Base-by-base conservation (phyloP, 2,888 invertebrate genomes). In the Frankliniella fusca region DNA sequence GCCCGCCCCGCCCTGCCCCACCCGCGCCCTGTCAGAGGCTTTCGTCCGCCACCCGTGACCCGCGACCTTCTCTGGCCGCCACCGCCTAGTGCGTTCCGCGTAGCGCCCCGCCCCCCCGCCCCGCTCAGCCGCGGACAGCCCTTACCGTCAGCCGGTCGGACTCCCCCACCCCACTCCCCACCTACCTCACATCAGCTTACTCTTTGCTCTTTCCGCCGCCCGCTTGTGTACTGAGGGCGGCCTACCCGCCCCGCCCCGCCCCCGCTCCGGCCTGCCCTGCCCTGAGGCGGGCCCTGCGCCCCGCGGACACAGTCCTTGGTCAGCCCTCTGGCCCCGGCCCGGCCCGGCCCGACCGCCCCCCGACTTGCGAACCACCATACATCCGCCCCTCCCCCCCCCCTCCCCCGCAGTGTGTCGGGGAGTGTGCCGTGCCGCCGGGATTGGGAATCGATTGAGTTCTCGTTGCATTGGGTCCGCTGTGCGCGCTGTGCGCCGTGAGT, bases 181-280 rank as follows among this genome's bases (percentile, higher is more conserved):
- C 38, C 38, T 38, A 38, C 38, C 38, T 38, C 38, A 38, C 38
- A 38, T 38, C 38, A 38, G 38, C 38, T 38, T 38, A 38, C 38
- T 70, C 65, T n/a, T 65, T 65, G n/a, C 70, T 70, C 70, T 70
- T 23, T 87, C 83, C 70, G 83, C 81, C 81, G 80, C 61, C 82
- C 86, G 86, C 85, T 80, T 23, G 80, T 86, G 86, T 85, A 85
- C 86, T 85, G 86, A 88, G 88, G 87, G 87, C 86, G 87, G 86
- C 84, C 86, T 87, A 81, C 65, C 87, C 85, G 86, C 88, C 82
- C 84, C 83, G 61, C 83, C 82, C 80, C 83, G 83, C 84, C 48
- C 10, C 15, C n/a, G 65, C 83, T n/a, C n/a, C n/a, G n/a, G n/a
- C n/a, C n/a, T n/a, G 81, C 79, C 61, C 76, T 28, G 48, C 49